Base-by-base conservation (phyloP, 2,113 vertebrate species). In the Amphilophus citrinellus region DNA sequence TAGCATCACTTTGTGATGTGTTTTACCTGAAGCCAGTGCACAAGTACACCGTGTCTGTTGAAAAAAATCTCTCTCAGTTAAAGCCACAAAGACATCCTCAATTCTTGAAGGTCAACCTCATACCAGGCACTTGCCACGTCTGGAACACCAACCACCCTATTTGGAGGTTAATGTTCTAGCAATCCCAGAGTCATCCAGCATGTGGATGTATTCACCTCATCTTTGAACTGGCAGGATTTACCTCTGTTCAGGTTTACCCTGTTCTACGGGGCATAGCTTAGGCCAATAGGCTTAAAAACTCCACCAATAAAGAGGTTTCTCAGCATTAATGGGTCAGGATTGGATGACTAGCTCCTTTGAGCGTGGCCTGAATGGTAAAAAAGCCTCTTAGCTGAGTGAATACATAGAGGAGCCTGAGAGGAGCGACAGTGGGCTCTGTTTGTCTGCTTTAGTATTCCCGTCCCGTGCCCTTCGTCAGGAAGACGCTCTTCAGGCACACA, bases 321-420 rank as follows among this genome's bases (percentile, higher is more conserved):
- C 90, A 80, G 92, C 92, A 89, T 93, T 94, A 94, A 94, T 95
- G 93, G 94, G 85, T 93, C 93, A 89, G 89, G 88, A 94, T 93
- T 94, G 93, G 94, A 94, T 94, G 93, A 94, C 90, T 94, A 91
- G 91, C 90, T 93, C 91, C 94, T 95, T 95, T 95, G 94, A 94
- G 92, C 92, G 94, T 93, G 94, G 92, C 85, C 90, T 94, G 93
- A 94, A 95, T 93, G 92, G 86, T 79, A 88, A 95, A 91, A 94
- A 93, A 96, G 94, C 93, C 92, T 93, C 93, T 95, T 94, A 94
- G 89, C 93, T 75, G 76, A 89, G 93, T 92, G 94, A 95, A 95
- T 94, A 88, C 94, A 94, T 93, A 95, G 94, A 94, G 90, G 87
- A 90, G 92, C 87, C 91, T 88, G 91, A 92, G 90, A 89, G 84